Evolutionary conservation across 1,140 invertebrate genomes (phyloP), one percentile per base, ranked within the genome.

Genomic region (Rhagoletis zephyria): DNA sequence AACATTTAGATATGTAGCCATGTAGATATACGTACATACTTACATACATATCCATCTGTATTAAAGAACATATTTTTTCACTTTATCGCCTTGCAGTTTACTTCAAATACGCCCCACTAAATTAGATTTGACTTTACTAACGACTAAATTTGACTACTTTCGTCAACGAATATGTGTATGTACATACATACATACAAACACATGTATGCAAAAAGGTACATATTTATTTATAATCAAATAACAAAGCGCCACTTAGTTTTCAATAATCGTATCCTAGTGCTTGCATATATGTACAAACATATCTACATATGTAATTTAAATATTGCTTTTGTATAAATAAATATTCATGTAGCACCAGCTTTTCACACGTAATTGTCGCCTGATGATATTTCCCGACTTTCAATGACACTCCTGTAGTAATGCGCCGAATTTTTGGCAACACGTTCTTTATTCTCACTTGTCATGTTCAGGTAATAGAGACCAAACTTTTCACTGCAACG

Each of bases 311-410:
- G 5, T 56, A 7, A 56, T 56, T 10, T 56, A 56, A 56, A 10
- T 56, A 56, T 56, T 30, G 30, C 30, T 30, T 30, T 30, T 30
- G 30, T 30, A 30, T 61, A 30, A 0, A 67, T 67, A 67, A 67
- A 67, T 67, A 67, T 48, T 61, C 3, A 63, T 60, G 16, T 45
- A 4, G 14, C 30, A 63, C 16, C 19, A 63, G 30, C 48, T 81
- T 81, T 81, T 81, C n/a, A 56, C n/a, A 81, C 74, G 48, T 30
- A 87, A 56, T 87, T 81, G 74, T 81, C 74, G 56, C 48, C 56
- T 59, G 48, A 81, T 56, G 74, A 45, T 45, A 93, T 89, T 14
- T 77, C 70, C 51, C 89, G 89, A 64, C 90, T 92, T 88, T 89
- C 85, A 88, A 89, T 89, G 51, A 89, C 81, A 59, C 74, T 59